Evolutionary conservation across 2,797 vertebrate genomes (phyloP), one percentile per base, ranked within the genome.

Genomic region (Coluber constrictor): DNA sequence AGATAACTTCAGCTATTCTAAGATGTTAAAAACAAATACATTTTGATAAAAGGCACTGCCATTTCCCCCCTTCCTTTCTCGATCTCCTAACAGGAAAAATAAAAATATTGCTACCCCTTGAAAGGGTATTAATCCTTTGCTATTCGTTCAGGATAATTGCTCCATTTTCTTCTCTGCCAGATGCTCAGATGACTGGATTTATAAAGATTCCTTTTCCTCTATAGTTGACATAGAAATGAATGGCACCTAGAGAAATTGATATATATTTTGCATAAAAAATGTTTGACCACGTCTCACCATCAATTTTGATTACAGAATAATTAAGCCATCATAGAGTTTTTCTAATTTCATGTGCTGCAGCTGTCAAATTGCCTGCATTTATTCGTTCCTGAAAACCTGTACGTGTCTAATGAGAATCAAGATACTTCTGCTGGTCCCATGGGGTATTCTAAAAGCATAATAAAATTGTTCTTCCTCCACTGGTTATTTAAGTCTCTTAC

Each of bases 161-260:
- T 83, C 55, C 0, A 3, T 94, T 59, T 88, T 60, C 93, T 25
- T 94, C 47, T 86, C 90, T 94, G 87, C 6, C 87, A 92, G 79
- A 90, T 93, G 87, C n/a, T 93, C 89, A 86, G 83, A 32, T 87
- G 95, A 95, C 86, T 90, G 90, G 16, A 94, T 89, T 83, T 83
- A 47, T 83, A 93, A 92, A 93, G 54, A 59, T 32, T 27, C 29
- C 47, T 16, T 29, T 54, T 90, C 93, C 92, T 93, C 90, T 60
- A 55, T 59, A 56, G 94, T 93, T 94, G 88, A 90, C 23, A 47
- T 2, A 74, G n/a, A 94, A 93, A 94, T 89, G 2, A 95, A 93
- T 1, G 88, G 11, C 54, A 94, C 89, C 27, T 61, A 7, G 92
- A 91, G 13, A 92, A 92, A 70, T 12, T 32, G 32, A 56, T 0